Evolutionary conservation across 2,113 vertebrate species (phyloP).

Genomic region (Elgaria multicarinata): DNA sequence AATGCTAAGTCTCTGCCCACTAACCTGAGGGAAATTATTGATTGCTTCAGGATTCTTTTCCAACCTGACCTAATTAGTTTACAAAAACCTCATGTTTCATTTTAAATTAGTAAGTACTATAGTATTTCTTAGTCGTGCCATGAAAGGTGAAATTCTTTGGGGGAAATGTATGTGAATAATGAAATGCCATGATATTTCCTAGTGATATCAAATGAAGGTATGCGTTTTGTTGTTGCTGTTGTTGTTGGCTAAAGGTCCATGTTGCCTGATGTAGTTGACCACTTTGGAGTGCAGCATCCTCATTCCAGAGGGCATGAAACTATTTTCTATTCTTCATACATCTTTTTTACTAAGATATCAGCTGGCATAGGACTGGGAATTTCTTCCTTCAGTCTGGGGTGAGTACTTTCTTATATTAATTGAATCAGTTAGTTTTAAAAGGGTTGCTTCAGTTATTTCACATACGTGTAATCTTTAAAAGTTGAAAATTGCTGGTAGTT

Average conservation of each 20-base stretch:
- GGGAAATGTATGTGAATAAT: neutral
- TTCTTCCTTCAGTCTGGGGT: slow-evolving; percentile 93
- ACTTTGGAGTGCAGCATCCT: slow-evolving; percentile 89
- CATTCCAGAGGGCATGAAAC: slow-evolving; percentile 87
- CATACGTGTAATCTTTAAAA: neutral
- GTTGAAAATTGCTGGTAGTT: neutral
- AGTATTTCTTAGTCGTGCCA: neutral
- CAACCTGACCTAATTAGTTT: neutral
- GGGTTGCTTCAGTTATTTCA: neutral
- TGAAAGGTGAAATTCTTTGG: neutral
- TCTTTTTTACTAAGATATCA: slow-evolving; percentile 95
- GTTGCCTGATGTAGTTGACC: slow-evolving; percentile 94
- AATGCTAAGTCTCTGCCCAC: neutral
- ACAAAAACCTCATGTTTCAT: neutral
- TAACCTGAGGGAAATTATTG: neutral
- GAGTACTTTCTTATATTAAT: slow-evolving; percentile 72
- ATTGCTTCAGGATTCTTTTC: neutral
- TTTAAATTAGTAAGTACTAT: neutral
- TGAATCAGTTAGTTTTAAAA: neutral
- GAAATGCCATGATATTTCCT: neutral
- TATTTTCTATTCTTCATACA: slow-evolving; percentile 97
- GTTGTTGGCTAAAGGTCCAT: slow-evolving; percentile 86
- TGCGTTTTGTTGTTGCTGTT: slow-evolving; percentile 27
- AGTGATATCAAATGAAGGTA: slow-evolving; percentile 25
- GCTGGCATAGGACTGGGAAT: slow-evolving; percentile 90